Base-by-base conservation (phyloP, 64 coral and sea anemone genomes). In the Porites australiensis region DNA sequence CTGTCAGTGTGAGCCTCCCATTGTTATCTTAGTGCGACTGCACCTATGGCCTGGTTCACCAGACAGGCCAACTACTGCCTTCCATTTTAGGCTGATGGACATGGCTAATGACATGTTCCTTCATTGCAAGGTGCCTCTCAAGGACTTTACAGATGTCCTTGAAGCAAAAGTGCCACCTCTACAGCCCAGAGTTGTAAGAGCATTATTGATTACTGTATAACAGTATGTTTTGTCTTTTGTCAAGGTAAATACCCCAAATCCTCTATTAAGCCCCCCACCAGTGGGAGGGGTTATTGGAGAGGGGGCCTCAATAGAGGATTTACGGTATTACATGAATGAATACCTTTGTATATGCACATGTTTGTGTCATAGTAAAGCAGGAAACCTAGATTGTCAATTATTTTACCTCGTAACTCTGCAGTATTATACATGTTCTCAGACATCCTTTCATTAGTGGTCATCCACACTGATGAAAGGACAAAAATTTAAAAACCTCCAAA, bases 21-120 rank as follows among this genome's bases (percentile, higher is more conserved):
- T 63, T 74, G 74, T 80, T 18, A 88, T 84, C 2, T 51, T 93
- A 16, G 15, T 88, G 14, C 48, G 67, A 55, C 79, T 77, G 48
- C 67, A 88, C 6, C 87, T 93, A 22, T 94, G 92, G 92, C 86
- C 92, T 58, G 92, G 84, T 13, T 72, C 76, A 50, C 85, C 85
- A 37, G 92, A 88, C 15, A 94, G 57, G 44, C 87, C 87, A 76
- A 75, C 70, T 18, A 47, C 57, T 68, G 87, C 67, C 19, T 94
- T 94, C 70, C 82, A 84, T 46, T 37, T 85, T 8, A 59, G 65
- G 14, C 71, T 94, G 1, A 94, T 94, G 70, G 67, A 86, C 16
- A 45, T 84, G 1, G 77, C 72, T 52, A 59, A 72, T 67, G 75
- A 58, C 11, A 43, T 94, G 12, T 89, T 89, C 70, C 53, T 94